phyloP scores from a whole-genome alignment of 53 echinoderm and acorn worm genomes.

The Holothuria scabra region DNA sequence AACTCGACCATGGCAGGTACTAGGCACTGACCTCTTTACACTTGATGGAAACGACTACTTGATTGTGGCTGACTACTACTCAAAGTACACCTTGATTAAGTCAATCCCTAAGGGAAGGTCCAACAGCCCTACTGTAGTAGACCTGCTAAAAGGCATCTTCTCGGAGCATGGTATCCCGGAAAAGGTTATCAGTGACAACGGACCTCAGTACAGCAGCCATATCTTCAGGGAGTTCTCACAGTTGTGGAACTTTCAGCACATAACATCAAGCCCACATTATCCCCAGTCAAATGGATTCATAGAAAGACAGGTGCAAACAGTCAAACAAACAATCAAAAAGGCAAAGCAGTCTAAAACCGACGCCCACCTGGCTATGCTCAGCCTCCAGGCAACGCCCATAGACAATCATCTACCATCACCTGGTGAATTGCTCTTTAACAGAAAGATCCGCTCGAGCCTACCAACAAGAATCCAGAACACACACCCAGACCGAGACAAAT shows the following conservation, averaged over 20 bases:
- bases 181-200: constrained; percentile 64
- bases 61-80: constrained; percentile 52
- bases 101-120: too few species aligned
- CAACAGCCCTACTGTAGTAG: too few species aligned
- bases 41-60: constrained; percentile 45
- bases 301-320: constrained; percentile 59
- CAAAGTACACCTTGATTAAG: constrained; percentile 37
- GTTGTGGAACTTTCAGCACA: too few species aligned
- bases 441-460: constrained; percentile 53
- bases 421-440: constrained; percentile 50
- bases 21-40: constrained; percentile 54
- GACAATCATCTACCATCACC: constrained; percentile 55
- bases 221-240: too few species aligned
- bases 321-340: too few species aligned
- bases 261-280: constrained; percentile 64
- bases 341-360: constrained; percentile 22
- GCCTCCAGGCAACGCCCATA: constrained; percentile 33
- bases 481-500: background rate
- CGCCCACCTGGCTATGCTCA: constrained; percentile 43
- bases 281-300: constrained; percentile 56
- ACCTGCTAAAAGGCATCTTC: constrained; percentile 47
- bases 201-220: too few species aligned
- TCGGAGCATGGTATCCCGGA: constrained; percentile 61
- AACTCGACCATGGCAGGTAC: constrained; percentile 53
- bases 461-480: constrained; percentile 51